Evolutionary conservation across 2,797 vertebrate genomes (phyloP), one percentile per base, ranked within the genome.

Genomic region (Lemur catta): DNA sequence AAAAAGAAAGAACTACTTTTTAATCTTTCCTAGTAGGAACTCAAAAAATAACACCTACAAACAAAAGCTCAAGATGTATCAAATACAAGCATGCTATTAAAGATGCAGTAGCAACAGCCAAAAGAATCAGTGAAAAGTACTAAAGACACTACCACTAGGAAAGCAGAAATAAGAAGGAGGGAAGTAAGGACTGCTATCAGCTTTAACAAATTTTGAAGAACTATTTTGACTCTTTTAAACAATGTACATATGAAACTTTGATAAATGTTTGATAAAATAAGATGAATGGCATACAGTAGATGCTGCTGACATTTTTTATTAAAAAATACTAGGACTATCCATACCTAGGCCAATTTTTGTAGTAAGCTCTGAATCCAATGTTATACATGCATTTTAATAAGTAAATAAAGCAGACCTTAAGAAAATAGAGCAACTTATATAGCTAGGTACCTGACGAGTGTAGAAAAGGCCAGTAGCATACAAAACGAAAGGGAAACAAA

Each of bases 401-500:
- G 6, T 48, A 79, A 74, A 81, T 50, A 67, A 89, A 89, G 35
- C 13, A 82, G 22, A 71, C 43, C 50, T 46, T 91, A 48, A 84
- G 22, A 84, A 96, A 93, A 84, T 0, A 82, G 33, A 94, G 26
- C 28, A 38, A 78, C 0, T 46, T 30, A 30, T 9, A 67, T 0
- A 65, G 55, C 17, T 61, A 76, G 22, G 46, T 98, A 99, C 99
- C 99, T 99, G 99, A 99, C 99, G 26, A 99, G 99, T 0, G 99
- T 99, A 57, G 99, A 99, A 98, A 99, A 99, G 89, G 99, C 99
- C 97, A 99, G 98, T 18, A 99, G 99, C 99, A 99, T 99, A 98
- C 99, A 99, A 97, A 99, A 99, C 46, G 99, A 99, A 75, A 99
- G 98, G 0, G 99, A 99, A 33, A 99, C 99, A 30, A 99, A 99